Base-by-base conservation (phyloP, 2,888 invertebrate species). In the Xylota sylvarum region DNA sequence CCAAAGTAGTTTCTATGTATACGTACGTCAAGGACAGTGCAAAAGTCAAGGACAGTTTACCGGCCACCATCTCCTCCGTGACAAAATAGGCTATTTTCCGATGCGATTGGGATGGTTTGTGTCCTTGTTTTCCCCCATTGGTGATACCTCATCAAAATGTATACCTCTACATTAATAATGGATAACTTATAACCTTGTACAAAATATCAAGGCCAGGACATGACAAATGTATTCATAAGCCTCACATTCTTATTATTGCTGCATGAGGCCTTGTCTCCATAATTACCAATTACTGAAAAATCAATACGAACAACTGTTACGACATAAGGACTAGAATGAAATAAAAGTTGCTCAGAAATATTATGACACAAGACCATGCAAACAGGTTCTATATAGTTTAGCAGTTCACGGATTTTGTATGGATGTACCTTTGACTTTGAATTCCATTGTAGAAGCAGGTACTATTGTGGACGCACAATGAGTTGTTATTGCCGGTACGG, bases 361-460 rank as follows among this genome's bases (percentile, higher is more conserved):
- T 70, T 30, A 40, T 14, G 58, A 23, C 35, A 35, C 17, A 12
- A 72, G 23, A 19, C 19, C 64, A 32, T 30, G 5, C 30, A 27
- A 69, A 55, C 52, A 55, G 55, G 69, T 55, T 55, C 19, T 9
- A 19, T 72, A 14, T 27, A 19, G 19, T 27, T 58, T 23, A 72
- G 35, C 23, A 46, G 48, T 60, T 48, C 40, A 37, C 27, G 17
- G 23, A 43, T 30, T 19, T 58, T 46, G 14, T 46, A 56, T 46
- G n/a, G n/a, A 32, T 32, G 19, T 35, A 23, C 14, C 9, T 9
- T 14, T 35, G 19, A 32, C 17, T 60, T 72, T 46, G 32, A 43
- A 19, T 32, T 43, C 30, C 9, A 48, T 17, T 7, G 0, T 23
- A n/a, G 43, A 7, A n/a, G 9, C n/a, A 27, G 4, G 12, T 40